These are phyloP conservation scores for Macrosoma leucophasiata DNA, from an alignment of 2,888 invertebrate genomes.

Conservation along the genomic window DNA sequence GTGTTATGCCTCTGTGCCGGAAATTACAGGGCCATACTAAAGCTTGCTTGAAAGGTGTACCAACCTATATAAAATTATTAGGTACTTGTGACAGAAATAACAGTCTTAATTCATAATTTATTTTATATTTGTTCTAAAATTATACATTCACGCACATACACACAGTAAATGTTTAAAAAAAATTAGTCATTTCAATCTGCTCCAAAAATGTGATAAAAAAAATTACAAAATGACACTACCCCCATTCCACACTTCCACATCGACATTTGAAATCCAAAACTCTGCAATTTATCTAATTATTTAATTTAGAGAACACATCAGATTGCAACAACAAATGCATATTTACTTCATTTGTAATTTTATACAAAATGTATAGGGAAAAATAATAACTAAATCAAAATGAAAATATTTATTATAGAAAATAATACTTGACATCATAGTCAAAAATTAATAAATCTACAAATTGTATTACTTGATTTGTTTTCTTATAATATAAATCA, in stretches of 20 bases:
- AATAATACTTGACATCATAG: constrained; percentile 65
- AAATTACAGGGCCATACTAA: too few species aligned
- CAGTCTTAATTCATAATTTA: constrained; percentile 3
- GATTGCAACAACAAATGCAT: too few species aligned
- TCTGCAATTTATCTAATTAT: too few species aligned
- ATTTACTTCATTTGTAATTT: too few species aligned
- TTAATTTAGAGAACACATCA: too few species aligned
- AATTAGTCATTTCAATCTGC: constrained; percentile 41
- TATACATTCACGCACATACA: constrained; percentile 73
- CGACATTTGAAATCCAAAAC: background rate
- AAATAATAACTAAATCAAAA: constrained; percentile 48
- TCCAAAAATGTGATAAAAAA: background rate
- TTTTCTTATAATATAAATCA: constrained; percentile 56
- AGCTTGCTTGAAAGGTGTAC: too few species aligned
- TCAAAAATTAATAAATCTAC: constrained; percentile 60
- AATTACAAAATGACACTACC: background rate
- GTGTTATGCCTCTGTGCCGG: too few species aligned
- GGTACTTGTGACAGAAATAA: too few species aligned
- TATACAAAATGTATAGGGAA: constrained; percentile 25
- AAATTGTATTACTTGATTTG: constrained; percentile 43
- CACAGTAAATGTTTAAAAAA: constrained; percentile 52
- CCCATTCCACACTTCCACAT: background rate
- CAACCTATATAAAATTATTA: too few species aligned
- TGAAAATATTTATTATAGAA: constrained; percentile 66
- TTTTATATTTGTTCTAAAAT: constrained; percentile 63